Conservation (phyloP, 1,140 invertebrate species). For the Bombus sibiricus region DNA sequence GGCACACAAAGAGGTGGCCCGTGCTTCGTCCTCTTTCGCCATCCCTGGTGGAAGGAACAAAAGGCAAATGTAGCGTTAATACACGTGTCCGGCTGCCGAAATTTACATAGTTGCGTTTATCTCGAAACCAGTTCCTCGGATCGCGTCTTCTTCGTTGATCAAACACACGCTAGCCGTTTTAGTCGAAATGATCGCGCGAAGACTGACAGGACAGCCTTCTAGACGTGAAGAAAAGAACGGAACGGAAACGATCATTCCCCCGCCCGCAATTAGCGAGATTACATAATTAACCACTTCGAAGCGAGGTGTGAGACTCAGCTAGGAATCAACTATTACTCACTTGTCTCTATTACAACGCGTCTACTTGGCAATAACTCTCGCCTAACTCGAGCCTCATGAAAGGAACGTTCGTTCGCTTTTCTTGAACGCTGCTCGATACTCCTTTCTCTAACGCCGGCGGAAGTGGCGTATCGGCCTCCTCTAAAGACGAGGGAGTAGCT, state of each 20-base stretch:
- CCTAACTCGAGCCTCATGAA: constrained; percentile 48
- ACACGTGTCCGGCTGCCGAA: constrained; percentile 55
- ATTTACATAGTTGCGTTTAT: constrained; percentile 66
- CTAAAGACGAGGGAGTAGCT: constrained; percentile 48
- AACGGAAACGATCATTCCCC: neutral
- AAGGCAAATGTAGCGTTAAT: constrained; percentile 66
- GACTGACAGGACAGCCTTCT: neutral
- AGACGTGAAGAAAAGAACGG: neutral
- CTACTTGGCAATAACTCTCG: constrained; percentile 42
- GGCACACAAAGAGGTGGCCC: constrained; percentile 60
- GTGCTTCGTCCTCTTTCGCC: constrained; percentile 57
- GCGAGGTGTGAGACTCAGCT: neutral
- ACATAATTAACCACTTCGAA: constrained; percentile 27
- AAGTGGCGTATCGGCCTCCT: constrained; percentile 34
- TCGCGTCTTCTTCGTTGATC: constrained; percentile 41
- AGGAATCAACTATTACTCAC: constrained; percentile 37
- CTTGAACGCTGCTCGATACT: constrained; percentile 8
- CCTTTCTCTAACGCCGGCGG: constrained; percentile 50
- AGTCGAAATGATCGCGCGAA: neutral
- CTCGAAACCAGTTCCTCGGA: constrained; percentile 38
- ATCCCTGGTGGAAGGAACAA: constrained; percentile 53
- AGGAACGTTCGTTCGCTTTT: constrained; percentile 38
- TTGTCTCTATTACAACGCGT: constrained; percentile 48
- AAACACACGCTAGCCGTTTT: neutral
- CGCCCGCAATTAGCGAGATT: constrained; percentile 33